These are phyloP conservation scores for Ataeniobius toweri DNA, from an alignment of 2,797 vertebrate species.

Conservation along the genomic window DNA sequence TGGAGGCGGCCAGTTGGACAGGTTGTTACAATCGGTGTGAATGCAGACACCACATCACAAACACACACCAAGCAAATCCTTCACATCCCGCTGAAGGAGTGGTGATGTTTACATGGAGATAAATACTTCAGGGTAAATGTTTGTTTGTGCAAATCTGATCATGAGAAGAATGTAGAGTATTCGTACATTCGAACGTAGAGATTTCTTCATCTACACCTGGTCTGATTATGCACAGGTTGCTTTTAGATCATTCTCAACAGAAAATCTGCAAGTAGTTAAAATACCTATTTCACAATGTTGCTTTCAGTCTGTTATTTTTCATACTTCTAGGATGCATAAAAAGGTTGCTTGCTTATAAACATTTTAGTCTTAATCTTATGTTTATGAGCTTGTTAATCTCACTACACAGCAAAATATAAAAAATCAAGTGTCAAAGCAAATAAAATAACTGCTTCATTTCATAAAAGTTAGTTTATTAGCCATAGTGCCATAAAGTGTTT, in stretches of 20 bases:
- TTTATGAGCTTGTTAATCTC: no score
- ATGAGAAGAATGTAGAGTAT: constrained; percentile 34
- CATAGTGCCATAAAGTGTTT: no score
- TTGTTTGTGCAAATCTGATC: constrained; percentile 54
- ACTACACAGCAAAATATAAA: no score
- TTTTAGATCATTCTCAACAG: not conserved
- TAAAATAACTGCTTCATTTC: no score
- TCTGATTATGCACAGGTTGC: not conserved
- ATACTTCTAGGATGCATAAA: no score
- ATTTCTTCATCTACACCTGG: constrained; percentile 25
- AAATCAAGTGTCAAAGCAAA: no score
- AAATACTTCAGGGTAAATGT: constrained; percentile 51
- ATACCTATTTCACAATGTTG: no score
- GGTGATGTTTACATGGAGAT: constrained; percentile 24
- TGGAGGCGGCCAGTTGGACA: constrained; percentile 21
- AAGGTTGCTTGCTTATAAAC: no score
- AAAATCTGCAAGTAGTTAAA: not conserved
- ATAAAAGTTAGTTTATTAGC: no score
- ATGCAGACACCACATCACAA: not conserved
- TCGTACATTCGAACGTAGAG: not conserved
- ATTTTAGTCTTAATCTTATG: no score
- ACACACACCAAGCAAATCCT: not conserved
- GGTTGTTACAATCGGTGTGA: not conserved
- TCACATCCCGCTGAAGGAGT: constrained; percentile 8
- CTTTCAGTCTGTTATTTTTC: no score